Evolutionary conservation across 2,113 vertebrate species (phyloP), one percentile per base, ranked within the genome.

Genomic region (Chroicocephalus ridibundus): DNA sequence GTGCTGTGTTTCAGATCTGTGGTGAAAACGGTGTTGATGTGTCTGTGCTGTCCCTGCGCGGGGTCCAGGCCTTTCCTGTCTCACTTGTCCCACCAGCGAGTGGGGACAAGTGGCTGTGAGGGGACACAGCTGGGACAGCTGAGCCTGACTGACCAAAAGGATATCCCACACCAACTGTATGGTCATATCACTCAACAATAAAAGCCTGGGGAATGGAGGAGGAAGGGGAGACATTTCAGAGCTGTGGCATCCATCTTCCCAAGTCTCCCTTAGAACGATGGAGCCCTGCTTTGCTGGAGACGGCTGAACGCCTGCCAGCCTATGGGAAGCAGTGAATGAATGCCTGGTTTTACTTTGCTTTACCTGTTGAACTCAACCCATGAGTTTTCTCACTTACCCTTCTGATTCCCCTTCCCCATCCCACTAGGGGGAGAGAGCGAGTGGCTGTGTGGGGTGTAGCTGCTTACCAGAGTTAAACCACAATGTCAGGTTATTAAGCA

Each of bases 261-360:
- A 11, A 3, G 61, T 34, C 5, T 6, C 38, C 2, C 0, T 29
- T 20, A 3, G 4, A 0, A 3, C 13, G 51, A 18, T 3, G 10
- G 58, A 68, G 21, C 54, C 29, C 27, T 6, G 40, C 11, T 38
- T 5, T 13, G 46, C 44, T 25, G 44, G 64, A 12, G 21, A 8
- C n/a, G 46, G 60, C 42, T 15, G 16, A 24, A 9, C 7, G 6
- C 31, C 25, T 13, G n/a, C 66, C 17, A 29, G 27, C 31, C 2
- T 2, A 7, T 7, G 14, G 32, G 26, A 22, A 13, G 25, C 4
- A 11, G 36, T 9, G 34, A 36, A 36, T 34, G 5, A 20, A 55
- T 49, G 21, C 66, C 14, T 34, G 16, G 5, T 10, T 32, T 52
- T 47, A 46, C 38, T 77, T 49, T 36, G 51, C 42, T 75, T 64